These are phyloP conservation scores for Numenius arquata DNA, from an alignment of 2,113 vertebrate genomes.

Conservation along the genomic window DNA sequence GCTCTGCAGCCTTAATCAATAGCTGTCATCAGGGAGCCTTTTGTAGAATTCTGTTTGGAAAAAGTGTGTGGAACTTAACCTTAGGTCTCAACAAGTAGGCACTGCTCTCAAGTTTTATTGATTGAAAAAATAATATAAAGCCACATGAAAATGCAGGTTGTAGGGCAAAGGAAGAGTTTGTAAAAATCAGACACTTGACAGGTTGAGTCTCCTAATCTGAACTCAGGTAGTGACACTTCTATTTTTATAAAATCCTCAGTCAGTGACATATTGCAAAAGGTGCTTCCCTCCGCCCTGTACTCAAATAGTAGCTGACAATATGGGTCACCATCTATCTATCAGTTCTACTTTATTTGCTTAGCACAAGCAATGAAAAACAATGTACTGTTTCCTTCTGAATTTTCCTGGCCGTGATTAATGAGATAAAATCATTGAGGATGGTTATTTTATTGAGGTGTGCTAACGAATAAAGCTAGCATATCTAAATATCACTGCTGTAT, in stretches of 20 bases:
- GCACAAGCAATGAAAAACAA: neutral
- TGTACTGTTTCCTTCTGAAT: neutral
- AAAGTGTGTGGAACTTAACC: neutral
- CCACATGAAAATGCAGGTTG: slow-evolving; percentile 11
- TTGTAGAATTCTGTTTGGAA: neutral
- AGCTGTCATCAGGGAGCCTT: slow-evolving; percentile 5
- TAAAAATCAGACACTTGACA: neutral
- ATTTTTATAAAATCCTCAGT: neutral
- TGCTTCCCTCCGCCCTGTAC: neutral
- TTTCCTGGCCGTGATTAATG: neutral
- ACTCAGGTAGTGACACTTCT: neutral
- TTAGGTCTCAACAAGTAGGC: neutral
- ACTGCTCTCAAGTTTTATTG: neutral
- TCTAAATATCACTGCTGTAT: neutral
- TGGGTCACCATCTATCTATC: neutral
- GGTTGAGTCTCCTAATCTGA: neutral
- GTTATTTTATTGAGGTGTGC: neutral
- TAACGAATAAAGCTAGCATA: neutral
- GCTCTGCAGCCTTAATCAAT: neutral
- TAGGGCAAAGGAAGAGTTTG: neutral
- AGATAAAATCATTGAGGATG: neutral
- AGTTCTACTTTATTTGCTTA: neutral
- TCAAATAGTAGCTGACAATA: neutral
- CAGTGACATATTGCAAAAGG: neutral
- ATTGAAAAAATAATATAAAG: slow-evolving; percentile 34